Evolutionary conservation across 1,140 invertebrate species (phyloP), one percentile per base, ranked within the genome.

Genomic region (Diorhabda elongata): DNA sequence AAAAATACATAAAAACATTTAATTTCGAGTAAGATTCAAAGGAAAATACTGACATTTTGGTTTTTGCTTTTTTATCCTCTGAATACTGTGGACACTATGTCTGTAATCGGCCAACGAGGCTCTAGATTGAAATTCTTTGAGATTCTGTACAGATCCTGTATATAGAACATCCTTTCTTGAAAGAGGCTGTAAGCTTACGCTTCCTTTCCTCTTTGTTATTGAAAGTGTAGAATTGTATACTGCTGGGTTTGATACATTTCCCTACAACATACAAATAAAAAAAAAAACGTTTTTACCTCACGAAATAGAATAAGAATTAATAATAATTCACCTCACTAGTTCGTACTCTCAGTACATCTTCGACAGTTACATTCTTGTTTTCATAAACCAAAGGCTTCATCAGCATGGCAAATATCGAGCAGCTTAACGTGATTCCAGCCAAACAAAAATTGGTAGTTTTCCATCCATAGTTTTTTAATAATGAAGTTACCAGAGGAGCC

Each of bases 381-480:
- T 93, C 75, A 26, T 26, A 26, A 26, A 26, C 26, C 8, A 98
- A 81, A 1, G 97, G 97, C 72, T 94, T 86, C 95, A 98, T 98
- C 69, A 99, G 84, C 8, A 92, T 90, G 42, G 96, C 97, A 77
- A 96, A 98, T 9, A 96, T 89, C 64, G 90, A 91, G 78, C 95
- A 97, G 81, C 96, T 93, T 6, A 99, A 85, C 69, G 98, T 95
- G 56, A 98, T 83, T 1, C 94, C 96, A 6, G 96, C 92, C 44
- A 98, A 85, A 69, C 98, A 91, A 42, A 97, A 85, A 77, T 98
- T 90, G 6, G 96, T 91, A 73, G 92, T 92, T 80, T 93, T 90
- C 97, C 97, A 99, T 61, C 88, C 91, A 79, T 91, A 96, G 3
- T 87, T 80, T 62, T 90, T 85, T 57, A 97, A 81, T 60, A 96